Percentiles rank a stretch among this genome's conserved stretches.
phyloP scores from a whole-genome alignment of 2,888 invertebrate species.

The Caenorhabditis afra region DNA sequence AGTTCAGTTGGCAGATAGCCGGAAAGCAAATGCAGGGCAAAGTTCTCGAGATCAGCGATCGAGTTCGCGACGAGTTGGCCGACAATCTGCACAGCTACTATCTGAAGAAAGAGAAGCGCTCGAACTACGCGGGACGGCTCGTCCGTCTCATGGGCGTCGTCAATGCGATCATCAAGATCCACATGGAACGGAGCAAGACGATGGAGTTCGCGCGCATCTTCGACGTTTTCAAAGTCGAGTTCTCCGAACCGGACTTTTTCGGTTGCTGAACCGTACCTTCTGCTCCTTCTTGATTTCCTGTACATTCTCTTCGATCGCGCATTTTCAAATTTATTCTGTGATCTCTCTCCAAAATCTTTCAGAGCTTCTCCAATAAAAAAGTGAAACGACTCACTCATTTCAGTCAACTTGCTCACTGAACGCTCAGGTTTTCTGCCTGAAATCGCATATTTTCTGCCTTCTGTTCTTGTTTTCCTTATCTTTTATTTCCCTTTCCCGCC shows the following conservation, averaged over 20 bases:
- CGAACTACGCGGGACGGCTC: slow-evolving; percentile 65
- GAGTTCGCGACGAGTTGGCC: slow-evolving; percentile 54
- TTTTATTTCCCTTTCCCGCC: too few relatives aligned
- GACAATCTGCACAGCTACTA: slow-evolving; percentile 63
- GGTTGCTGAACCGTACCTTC: slow-evolving; percentile 38
- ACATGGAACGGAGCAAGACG: slow-evolving; percentile 55
- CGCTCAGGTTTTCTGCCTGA: too few relatives aligned
- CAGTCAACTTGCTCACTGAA: too few relatives aligned
- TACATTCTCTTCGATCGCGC: too few relatives aligned
- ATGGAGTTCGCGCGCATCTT: slow-evolving; percentile 66
- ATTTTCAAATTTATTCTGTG: too few relatives aligned
- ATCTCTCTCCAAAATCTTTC: too few relatives aligned
- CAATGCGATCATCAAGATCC: slow-evolving; percentile 62
- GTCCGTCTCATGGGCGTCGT: slow-evolving; percentile 65
- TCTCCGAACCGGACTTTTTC: slow-evolving; percentile 58
- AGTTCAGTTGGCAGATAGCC: slow-evolving; percentile 61
- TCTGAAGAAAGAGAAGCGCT: slow-evolving; percentile 38
- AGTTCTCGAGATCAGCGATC: slow-evolving; percentile 46
- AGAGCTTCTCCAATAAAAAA: too few relatives aligned
- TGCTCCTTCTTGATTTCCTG: too few relatives aligned
- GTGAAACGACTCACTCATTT: too few relatives aligned
- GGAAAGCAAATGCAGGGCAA: slow-evolving; percentile 50
- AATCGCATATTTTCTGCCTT: too few relatives aligned
- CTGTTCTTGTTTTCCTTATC: too few relatives aligned
- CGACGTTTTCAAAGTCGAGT: slow-evolving; percentile 67